These are phyloP conservation scores for Acleris emargana DNA, from an alignment of 2,888 invertebrate species.

Conservation along the genomic window DNA sequence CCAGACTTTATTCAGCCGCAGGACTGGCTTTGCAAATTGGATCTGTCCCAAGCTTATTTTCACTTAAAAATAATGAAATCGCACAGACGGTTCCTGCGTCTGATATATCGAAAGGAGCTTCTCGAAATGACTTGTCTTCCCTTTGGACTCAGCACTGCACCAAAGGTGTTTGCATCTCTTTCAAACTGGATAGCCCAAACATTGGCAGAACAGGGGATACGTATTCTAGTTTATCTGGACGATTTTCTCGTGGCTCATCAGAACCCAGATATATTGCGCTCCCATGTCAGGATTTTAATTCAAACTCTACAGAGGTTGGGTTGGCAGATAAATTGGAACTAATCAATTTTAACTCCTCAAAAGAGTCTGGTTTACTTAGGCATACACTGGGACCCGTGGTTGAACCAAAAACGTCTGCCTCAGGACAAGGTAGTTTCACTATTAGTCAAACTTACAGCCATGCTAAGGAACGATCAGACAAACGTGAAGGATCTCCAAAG, in stretches of 20 bases:
- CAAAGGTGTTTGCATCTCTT: background rate
- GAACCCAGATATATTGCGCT: background rate
- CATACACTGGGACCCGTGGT: background rate
- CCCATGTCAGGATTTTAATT: background rate
- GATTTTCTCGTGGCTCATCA: constrained; percentile 2
- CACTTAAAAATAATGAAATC: background rate
- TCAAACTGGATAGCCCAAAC: constrained; percentile 1
- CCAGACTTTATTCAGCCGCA: background rate
- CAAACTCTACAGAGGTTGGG: background rate
- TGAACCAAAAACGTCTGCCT: background rate
- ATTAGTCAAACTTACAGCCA: background rate
- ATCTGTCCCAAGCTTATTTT: constrained; percentile 2
- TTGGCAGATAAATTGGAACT: background rate
- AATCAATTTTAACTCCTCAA: background rate
- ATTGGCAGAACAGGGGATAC: background rate
- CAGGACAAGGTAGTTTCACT: background rate
- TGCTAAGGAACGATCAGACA: background rate
- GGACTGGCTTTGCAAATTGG: background rate
- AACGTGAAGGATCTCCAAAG: background rate
- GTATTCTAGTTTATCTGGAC: constrained; percentile 3
- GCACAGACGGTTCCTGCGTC: background rate
- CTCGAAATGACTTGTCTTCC: background rate
- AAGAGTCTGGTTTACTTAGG: background rate
- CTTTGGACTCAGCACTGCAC: background rate
- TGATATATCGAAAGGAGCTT: background rate